phyloP scores from a whole-genome alignment of 1,140 invertebrate species.

The Diachasma alloeum region DNA sequence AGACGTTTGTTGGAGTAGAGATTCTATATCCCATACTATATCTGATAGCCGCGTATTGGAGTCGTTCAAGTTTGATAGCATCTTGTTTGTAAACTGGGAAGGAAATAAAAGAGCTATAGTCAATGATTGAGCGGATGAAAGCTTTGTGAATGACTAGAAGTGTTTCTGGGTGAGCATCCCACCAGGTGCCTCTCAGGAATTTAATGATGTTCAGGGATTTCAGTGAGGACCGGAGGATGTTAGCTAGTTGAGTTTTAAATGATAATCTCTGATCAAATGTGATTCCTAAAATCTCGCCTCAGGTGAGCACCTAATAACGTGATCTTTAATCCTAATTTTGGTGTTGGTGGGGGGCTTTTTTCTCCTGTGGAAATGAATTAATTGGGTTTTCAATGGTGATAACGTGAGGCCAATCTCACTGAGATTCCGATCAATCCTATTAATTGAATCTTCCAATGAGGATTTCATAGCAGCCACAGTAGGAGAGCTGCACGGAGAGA shows the following conservation, averaged over 20 bases:
- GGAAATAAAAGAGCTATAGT: slow-evolving; percentile 25
- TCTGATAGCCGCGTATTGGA: slow-evolving; percentile 7
- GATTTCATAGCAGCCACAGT: not conserved
- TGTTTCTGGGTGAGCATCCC: slow-evolving; percentile 30
- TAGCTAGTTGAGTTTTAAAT: slow-evolving; percentile 30
- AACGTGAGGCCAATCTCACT: slow-evolving; percentile 25
- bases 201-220: slow-evolving; percentile 28
- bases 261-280: slow-evolving; percentile 28
- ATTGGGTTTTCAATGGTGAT: slow-evolving; percentile 33
- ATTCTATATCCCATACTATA: slow-evolving; percentile 8
- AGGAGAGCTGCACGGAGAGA: no score
- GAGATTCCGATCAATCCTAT: slow-evolving; percentile 7
- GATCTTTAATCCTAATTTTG: slow-evolving; percentile 1
- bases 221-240: slow-evolving; percentile 15
- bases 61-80: not conserved
- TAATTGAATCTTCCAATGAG: not conserved
- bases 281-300: slow-evolving; percentile 35
- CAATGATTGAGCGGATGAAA: slow-evolving; percentile 28
- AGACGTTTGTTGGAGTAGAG: slow-evolving; percentile 9
- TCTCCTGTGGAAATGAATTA: slow-evolving; percentile 33
- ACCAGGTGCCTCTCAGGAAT: slow-evolving; percentile 35
- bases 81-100: slow-evolving; percentile 21
- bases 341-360: not conserved
- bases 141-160: slow-evolving; percentile 28
- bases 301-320: not conserved